Evolutionary conservation across 2,888 invertebrate species (phyloP).

Genomic region (Caprella mutica): DNA sequence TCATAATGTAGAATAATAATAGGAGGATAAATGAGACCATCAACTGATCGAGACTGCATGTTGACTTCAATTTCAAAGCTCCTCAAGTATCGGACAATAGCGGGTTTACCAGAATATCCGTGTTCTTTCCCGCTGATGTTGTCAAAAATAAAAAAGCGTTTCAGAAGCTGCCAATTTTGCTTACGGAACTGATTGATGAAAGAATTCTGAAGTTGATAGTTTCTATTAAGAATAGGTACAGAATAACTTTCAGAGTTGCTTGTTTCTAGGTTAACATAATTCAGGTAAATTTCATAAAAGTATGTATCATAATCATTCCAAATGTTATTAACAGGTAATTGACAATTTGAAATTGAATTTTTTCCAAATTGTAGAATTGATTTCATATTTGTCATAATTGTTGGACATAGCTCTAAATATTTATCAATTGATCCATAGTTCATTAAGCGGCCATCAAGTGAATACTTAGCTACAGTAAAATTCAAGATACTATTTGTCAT

Average conservation of each 20-base stretch:
- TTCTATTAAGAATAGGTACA: constrained; percentile 48
- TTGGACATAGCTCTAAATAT: constrained; percentile 37
- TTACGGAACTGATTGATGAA: constrained; percentile 13
- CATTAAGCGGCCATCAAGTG: constrained; percentile 42
- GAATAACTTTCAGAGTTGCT: constrained; percentile 43
- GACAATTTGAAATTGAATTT: constrained; percentile 27
- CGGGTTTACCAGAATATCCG: constrained; percentile 13
- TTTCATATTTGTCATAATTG: constrained; percentile 35
- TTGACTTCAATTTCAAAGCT: constrained; percentile 25
- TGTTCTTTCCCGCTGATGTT: constrained; percentile 43
- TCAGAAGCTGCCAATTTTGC: constrained; percentile 53
- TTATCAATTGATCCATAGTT: constrained; percentile 33
- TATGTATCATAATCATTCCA: constrained; percentile 39
- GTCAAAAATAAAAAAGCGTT: constrained; percentile 58
- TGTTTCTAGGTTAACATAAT: constrained; percentile 42
- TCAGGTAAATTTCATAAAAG: constrained; percentile 49
- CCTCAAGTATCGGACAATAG: constrained; percentile 27
- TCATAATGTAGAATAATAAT: constrained; percentile 50
- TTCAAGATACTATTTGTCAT: constrained; percentile 42
- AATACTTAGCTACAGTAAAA: constrained; percentile 42
- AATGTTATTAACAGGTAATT: constrained; percentile 15
- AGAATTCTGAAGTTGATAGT: constrained; percentile 42
- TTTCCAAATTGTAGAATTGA: constrained; percentile 32
- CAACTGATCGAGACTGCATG: constrained; percentile 15
- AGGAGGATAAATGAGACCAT: constrained; percentile 48